A percentile compares a stretch with the other conserved stretches of the same genome.
phyloP scores from a whole-genome alignment of 2,888 invertebrate species.

The Parnassius mnemosyne region DNA sequence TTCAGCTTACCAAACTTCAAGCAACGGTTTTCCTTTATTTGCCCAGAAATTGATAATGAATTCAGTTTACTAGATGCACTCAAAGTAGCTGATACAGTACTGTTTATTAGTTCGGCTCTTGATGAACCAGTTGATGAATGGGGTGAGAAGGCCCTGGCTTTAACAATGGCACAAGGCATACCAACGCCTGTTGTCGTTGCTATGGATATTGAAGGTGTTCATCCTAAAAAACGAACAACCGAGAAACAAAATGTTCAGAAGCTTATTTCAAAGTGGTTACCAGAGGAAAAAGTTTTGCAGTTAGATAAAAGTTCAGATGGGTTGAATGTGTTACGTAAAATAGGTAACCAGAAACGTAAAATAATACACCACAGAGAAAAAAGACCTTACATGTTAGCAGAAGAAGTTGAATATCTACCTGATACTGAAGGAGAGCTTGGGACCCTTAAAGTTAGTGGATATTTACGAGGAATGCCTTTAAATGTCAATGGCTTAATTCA shows the following conservation, averaged over 20 bases:
- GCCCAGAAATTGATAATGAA: slow-evolving; percentile 87
- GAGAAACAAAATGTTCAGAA: slow-evolving; percentile 84
- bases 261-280: slow-evolving; percentile 85
- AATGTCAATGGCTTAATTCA: slow-evolving; percentile 95
- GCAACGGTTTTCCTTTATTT: slow-evolving; percentile 91
- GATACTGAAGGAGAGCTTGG: slow-evolving; percentile 76
- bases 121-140: slow-evolving; percentile 88
- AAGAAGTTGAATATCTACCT: slow-evolving; percentile 85
- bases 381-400: slow-evolving; percentile 91
- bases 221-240: slow-evolving; percentile 86
- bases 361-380: slow-evolving; percentile 85
- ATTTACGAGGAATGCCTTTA: slow-evolving; percentile 89
- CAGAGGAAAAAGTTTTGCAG: slow-evolving; percentile 89
- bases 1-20: slow-evolving; percentile 90
- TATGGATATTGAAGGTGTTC: slow-evolving; percentile 87
- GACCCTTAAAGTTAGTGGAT: slow-evolving; percentile 91
- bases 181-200: slow-evolving; percentile 89
- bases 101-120: slow-evolving; percentile 88
- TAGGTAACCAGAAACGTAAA: slow-evolving; percentile 91
- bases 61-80: slow-evolving; percentile 88
- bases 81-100: slow-evolving; percentile 92
- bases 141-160: slow-evolving; percentile 88
- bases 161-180: slow-evolving; percentile 89
- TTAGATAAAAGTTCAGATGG: slow-evolving; percentile 89
- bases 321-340: slow-evolving; percentile 82